Conservation (phyloP, 2,797 vertebrate species). For the Toxotes lorentzi region DNA sequence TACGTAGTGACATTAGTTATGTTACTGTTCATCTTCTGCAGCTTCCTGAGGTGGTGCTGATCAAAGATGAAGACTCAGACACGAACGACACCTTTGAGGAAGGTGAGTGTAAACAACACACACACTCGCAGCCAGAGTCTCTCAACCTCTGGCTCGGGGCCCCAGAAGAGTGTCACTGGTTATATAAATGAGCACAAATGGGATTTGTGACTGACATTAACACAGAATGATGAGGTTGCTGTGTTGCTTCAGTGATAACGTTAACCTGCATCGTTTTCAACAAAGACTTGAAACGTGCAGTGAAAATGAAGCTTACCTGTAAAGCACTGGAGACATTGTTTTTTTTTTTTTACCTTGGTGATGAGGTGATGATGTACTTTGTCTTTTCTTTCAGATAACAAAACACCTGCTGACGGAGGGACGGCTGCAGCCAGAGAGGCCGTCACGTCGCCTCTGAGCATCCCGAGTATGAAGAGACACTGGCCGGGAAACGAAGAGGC, state of each 20-base stretch:
- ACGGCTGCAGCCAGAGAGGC: slow-evolving; percentile 13
- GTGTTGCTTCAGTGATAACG: too few relatives aligned
- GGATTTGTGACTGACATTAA: neutral
- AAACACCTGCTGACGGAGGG: neutral
- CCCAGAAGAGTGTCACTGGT: neutral
- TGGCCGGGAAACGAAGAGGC: slow-evolving; percentile 28
- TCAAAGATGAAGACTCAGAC: slow-evolving; percentile 80
- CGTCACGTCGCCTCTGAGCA: neutral
- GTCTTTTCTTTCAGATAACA: slow-evolving; percentile 22
- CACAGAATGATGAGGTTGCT: too few relatives aligned
- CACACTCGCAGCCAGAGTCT: too few relatives aligned
- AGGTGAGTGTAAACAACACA: slow-evolving; percentile 42
- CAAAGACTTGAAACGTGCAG: too few relatives aligned
- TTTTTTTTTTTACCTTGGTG: neutral
- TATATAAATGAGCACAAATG: neutral
- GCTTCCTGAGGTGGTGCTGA: slow-evolving; percentile 78
- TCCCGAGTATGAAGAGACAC: slow-evolving; percentile 27
- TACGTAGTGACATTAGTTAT: neutral
- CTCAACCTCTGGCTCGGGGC: neutral
- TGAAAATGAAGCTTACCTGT: too few relatives aligned
- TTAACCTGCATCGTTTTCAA: too few relatives aligned
- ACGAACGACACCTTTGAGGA: slow-evolving; percentile 44
- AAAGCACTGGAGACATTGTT: too few relatives aligned
- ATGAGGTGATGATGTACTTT: too few relatives aligned
- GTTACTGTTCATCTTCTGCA: neutral